Base-by-base conservation (phyloP, 1,140 invertebrate genomes). In the Branchinecta lynchi region DNA sequence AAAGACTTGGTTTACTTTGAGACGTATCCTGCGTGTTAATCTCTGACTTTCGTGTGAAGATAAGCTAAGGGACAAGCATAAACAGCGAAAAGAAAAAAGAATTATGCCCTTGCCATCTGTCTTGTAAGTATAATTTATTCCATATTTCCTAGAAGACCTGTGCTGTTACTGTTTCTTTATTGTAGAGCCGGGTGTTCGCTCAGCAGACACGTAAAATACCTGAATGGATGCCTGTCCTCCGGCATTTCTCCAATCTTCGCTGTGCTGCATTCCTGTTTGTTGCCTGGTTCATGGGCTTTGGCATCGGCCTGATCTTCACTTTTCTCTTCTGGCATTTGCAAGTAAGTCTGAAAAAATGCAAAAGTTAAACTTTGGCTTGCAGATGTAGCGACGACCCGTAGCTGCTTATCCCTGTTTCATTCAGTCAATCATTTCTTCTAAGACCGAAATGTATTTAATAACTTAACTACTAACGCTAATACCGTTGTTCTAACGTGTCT, bases 261-360 rank as follows among this genome's bases (percentile, higher is more conserved):
- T 93, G 92, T 71, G 87, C 88, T 3, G 90, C 93, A 0, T 97
- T 98, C 77, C 84, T 99, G 8, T 92, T 97, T 75, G 91, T 98
- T 0, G 89, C 94, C 20, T 98, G 95, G 92, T 96, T 94, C 79
- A 96, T 99, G 93, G 96, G 96, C 66, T 95, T 98, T 76, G 96
- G 96, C n/a, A 96, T 98, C 74, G 96, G 96, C 0, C 81, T 99
- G 72, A 96, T 98, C 71, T 99, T 99, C 79, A 96, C 96, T 2
- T 99, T 99, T 80, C 86, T 99, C 32, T 99, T 98, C 80, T 99
- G 96, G 96, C 96, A 99, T 82, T 82, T 99, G 45, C 92, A 85
- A 77, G 80, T 81, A 68, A 70, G 51, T 60, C 17, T 60, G 32
- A 32, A 32, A 32, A 32, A 32, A 32, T 32, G 32, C 32, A 5